Evolutionary conservation across 2,888 invertebrate genomes (phyloP).

Genomic region (Eupithecia subumbrata): DNA sequence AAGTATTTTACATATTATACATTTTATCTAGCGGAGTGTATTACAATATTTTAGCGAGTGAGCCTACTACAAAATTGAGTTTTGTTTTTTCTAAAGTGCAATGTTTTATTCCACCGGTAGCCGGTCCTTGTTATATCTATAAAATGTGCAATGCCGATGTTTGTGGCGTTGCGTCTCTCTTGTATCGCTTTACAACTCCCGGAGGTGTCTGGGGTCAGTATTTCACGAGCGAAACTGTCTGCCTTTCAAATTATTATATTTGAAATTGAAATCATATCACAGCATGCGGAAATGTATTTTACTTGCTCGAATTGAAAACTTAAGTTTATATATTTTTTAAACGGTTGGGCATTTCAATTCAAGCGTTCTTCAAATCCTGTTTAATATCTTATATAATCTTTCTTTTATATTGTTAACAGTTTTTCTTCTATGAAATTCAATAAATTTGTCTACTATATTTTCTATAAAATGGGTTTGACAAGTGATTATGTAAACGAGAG

Average conservation of each 20-base stretch:
- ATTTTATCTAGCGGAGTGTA: conserved; percentile 84
- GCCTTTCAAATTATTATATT: conserved; percentile 29
- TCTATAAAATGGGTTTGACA: not conserved
- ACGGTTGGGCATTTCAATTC: no score
- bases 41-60: conserved; percentile 83
- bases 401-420: not conserved
- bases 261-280: conserved; percentile 34
- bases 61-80: conserved; percentile 84
- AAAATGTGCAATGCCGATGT: conserved; percentile 71
- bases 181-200: conserved; percentile 55
- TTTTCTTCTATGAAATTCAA: not conserved
- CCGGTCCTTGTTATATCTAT: conserved; percentile 81
- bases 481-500: conserved; percentile 31
- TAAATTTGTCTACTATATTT: no score
- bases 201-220: conserved; percentile 57
- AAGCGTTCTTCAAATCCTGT: not conserved
- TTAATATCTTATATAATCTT: not conserved
- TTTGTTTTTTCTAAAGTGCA: conserved; percentile 82
- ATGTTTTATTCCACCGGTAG: conserved; percentile 83
- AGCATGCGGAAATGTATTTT: conserved; percentile 23
- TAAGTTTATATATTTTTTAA: not conserved
- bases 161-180: conserved; percentile 61
- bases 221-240: conserved; percentile 36
- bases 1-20: conserved; percentile 81
- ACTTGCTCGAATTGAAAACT: conserved; percentile 24